These are phyloP conservation scores for Oncorhynchus keta DNA, from an alignment of 2,113 vertebrate species.

Conservation along the genomic window DNA sequence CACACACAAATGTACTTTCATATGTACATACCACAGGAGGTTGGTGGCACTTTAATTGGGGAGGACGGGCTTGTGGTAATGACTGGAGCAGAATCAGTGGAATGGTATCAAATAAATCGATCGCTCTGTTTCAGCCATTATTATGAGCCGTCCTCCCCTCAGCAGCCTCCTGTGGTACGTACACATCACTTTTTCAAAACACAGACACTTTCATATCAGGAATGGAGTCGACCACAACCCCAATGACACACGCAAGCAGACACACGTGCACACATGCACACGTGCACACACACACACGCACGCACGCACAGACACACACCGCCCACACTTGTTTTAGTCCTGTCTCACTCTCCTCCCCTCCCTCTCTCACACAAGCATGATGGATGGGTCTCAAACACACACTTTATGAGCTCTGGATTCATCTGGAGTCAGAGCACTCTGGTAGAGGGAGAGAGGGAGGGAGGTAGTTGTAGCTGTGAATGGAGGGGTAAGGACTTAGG, in stretches of 20 bases:
- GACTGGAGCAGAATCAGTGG: too few relatives aligned
- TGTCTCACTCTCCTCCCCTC: conserved; percentile 9
- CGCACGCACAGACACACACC: conserved; percentile 2
- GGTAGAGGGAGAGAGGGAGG: conserved; percentile 17
- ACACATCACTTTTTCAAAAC: neutral
- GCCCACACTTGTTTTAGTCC: neutral
- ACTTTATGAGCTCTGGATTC: conserved; percentile 60
- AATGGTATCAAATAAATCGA: too few relatives aligned
- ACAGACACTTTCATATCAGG: neutral
- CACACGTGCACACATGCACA: conserved; percentile 3
- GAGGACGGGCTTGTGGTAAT: too few relatives aligned
- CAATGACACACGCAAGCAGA: neutral
- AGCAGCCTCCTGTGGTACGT: neutral
- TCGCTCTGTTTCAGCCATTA: too few relatives aligned
- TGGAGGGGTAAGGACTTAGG: conserved; percentile 7
- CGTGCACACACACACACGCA: conserved; percentile 10
- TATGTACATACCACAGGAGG: too few relatives aligned
- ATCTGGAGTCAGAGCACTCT: conserved; percentile 55
- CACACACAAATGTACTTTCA: too few relatives aligned
- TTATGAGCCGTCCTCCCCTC: too few relatives aligned
- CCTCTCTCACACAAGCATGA: conserved; percentile 45
- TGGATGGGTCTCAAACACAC: conserved; percentile 56
- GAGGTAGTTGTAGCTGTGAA: neutral
- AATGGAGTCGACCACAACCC: neutral
- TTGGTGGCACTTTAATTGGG: too few relatives aligned